phyloP scores from a whole-genome alignment of 2,888 invertebrate species.

The Ichneumoninae sp. region DNA sequence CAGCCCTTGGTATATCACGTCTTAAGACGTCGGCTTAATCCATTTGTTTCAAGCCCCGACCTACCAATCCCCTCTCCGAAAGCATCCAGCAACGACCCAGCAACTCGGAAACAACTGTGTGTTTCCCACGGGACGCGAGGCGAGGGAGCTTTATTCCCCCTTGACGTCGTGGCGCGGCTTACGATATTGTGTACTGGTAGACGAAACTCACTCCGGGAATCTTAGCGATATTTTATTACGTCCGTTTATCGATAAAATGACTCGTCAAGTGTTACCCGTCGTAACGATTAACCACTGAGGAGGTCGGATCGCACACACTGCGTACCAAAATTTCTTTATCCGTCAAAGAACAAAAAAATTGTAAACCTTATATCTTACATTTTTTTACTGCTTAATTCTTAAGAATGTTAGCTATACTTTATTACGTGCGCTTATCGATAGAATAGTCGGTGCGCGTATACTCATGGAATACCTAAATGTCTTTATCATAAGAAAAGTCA shows the following conservation, averaged over 20 bases:
- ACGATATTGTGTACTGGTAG: background rate
- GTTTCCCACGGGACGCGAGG: slow-evolving; percentile 61
- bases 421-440: too few species aligned
- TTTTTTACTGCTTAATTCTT: too few species aligned
- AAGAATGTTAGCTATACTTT: too few species aligned
- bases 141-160: slow-evolving; percentile 36
- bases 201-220: slow-evolving; percentile 12
- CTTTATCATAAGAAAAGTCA: too few species aligned
- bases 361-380: too few species aligned
- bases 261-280: background rate
- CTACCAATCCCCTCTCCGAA: slow-evolving; percentile 11
- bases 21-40: slow-evolving; percentile 66
- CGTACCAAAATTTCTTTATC: too few species aligned
- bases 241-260: slow-evolving; percentile 34
- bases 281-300: background rate
- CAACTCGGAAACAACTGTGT: slow-evolving; percentile 60
- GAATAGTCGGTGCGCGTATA: too few species aligned
- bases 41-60: slow-evolving; percentile 59
- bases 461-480: too few species aligned
- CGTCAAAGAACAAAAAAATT: too few species aligned
- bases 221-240: slow-evolving; percentile 17
- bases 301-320: too few species aligned
- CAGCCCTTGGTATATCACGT: slow-evolving; percentile 61
- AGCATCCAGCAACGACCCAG: slow-evolving; percentile 25
- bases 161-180: slow-evolving; percentile 47